Percentiles rank a stretch among this genome's conserved stretches.
Conservation (phyloP, 2,113 vertebrate genomes). For the Vulpes lagopus region DNA sequence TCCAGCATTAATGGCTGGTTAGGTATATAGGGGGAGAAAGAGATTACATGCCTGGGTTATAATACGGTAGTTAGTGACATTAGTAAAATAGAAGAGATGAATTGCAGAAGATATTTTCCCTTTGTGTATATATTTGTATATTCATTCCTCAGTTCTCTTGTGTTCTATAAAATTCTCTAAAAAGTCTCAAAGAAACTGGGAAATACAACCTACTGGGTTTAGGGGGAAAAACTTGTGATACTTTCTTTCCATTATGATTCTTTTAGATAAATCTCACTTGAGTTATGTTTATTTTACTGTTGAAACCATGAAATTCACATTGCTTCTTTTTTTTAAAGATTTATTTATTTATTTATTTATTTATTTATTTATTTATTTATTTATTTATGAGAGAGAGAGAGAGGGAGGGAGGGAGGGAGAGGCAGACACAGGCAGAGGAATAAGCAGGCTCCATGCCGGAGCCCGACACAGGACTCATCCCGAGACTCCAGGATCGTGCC, state of each 20-base stretch:
- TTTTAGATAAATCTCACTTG: slow-evolving; percentile 4
- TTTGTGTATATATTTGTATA: neutral
- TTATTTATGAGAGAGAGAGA: no score
- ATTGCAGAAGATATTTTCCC: neutral
- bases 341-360: no score
- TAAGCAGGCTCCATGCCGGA: no score
- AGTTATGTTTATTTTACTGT: slow-evolving; percentile 8
- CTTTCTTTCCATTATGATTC: neutral
- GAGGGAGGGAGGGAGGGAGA: no score
- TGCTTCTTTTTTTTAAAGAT: neutral
- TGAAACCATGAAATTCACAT: neutral
- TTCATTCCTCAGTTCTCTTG: neutral
- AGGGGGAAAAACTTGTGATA: neutral
- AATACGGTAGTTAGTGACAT: neutral
- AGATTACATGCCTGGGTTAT: neutral
- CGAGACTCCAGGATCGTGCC: no score
- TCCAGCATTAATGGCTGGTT: neutral
- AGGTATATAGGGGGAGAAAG: neutral
- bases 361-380: no score
- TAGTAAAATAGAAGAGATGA: neutral
- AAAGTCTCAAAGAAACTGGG: neutral
- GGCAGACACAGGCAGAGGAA: no score
- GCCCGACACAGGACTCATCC: no score
- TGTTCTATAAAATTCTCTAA: neutral
- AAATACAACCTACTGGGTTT: neutral